Evolutionary conservation across 1,140 invertebrate species (phyloP), one percentile per base, ranked within the genome.

Genomic region (Lysiphlebus fabarum): DNA sequence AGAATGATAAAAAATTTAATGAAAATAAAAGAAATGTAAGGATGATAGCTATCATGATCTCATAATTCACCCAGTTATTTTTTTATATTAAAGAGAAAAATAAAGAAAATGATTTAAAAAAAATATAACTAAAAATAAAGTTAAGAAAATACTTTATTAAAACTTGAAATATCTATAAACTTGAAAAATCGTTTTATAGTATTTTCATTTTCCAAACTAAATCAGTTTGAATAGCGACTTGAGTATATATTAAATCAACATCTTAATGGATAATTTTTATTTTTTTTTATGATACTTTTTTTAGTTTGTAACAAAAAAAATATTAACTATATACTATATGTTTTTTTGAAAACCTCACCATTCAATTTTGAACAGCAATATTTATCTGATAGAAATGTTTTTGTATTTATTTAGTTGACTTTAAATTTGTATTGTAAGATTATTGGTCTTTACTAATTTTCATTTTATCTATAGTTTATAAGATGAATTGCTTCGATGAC

Each of bases 21-120:
- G 17, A 49, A 48, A 47, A 68, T 71, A 58, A 62, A 63, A 64
- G 64, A 68, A 61, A 62, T 61, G 59, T 69, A 75, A 64, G 67
- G 70, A 79, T 78, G n/a, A n/a, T n/a, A n/a, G 76, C 77, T 74
- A 79, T 77, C 77, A 70, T 62, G 68, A 71, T 69, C 71, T 69
- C 64, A 68, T 68, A 68, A 69, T 65, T 70, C 62, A 62, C 61
- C 59, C 64, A 54, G 62, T 62, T 60, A 68, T 67, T 64, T 59
- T 65, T 67, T 70, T 66, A 60, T 65, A 70, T 66, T 56, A 67
- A n/a, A n/a, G 64, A 1, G 33, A 49, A 7, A 49, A 49, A 51
- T 26, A 26, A 26, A 1, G 4, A 26, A 26, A 26, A 26, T 26
- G 5, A 40, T 40, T 40, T 12, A n/a, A 51, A 34, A 51, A 11